Evolutionary conservation across 2,113 vertebrate species (phyloP).

Genomic region (Nibea coibor): DNA sequence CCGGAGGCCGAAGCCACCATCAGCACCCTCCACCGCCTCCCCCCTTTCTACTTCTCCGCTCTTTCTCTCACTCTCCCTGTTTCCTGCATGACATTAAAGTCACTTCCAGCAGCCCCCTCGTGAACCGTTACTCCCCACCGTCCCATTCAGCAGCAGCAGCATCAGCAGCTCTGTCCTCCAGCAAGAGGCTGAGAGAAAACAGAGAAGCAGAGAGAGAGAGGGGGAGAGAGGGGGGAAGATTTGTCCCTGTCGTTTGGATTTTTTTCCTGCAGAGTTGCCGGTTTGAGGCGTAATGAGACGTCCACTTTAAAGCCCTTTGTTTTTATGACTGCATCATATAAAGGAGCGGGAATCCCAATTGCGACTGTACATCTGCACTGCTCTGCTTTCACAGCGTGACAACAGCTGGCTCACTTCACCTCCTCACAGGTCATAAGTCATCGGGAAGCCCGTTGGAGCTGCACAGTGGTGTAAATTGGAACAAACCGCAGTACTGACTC

Average conservation of each 20-base stretch:
- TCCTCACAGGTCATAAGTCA: constrained; percentile 30
- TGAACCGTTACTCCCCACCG: constrained; percentile 54
- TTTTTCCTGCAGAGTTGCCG: constrained; percentile 37
- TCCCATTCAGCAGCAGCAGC: constrained; percentile 56
- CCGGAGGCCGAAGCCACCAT: constrained; percentile 67
- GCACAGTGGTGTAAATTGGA: neutral
- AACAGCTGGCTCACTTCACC: constrained; percentile 24
- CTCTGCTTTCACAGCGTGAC: neutral
- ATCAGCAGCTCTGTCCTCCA: constrained; percentile 53
- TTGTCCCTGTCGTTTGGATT: constrained; percentile 5
- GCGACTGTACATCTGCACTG: neutral
- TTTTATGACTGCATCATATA: constrained; percentile 7
- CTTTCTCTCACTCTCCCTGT: constrained; percentile 28
- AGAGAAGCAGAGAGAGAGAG: neutral
- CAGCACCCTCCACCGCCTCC: constrained; percentile 45
- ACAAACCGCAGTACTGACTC: constrained; percentile 11
- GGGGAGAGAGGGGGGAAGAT: neutral
- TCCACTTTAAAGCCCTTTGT: constrained; percentile 31
- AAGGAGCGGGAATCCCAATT: neutral
- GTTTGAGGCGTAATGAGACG: constrained; percentile 31
- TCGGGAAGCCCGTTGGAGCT: neutral
- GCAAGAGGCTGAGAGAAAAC: constrained; percentile 28
- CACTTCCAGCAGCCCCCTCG: constrained; percentile 55
- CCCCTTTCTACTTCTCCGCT: constrained; percentile 37
- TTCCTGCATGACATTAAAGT: constrained; percentile 75